Evolutionary conservation across 2,113 vertebrate genomes (phyloP).

Genomic region (Nansenia antarctica): DNA sequence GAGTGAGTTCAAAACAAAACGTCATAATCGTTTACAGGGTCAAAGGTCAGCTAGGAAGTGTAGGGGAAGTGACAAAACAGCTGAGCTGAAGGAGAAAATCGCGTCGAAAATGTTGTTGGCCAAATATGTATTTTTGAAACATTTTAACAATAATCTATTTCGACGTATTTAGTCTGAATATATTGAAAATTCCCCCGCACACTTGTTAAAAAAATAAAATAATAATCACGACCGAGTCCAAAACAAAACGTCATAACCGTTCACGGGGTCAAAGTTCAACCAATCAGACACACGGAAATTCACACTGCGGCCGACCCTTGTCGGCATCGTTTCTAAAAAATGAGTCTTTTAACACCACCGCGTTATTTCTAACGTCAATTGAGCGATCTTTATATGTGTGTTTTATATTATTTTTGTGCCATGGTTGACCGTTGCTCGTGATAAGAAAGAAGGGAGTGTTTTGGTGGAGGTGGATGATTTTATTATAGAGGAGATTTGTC

Average conservation of each 20-base stretch:
- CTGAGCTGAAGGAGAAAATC: background rate
- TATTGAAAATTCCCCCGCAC: background rate
- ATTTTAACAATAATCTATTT: background rate
- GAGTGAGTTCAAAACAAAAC: conserved; percentile 13
- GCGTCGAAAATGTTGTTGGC: background rate
- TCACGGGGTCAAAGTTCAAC: conserved; percentile 51
- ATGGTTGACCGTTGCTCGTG: conserved; percentile 28
- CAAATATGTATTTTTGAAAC: background rate
- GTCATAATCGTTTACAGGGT: conserved; percentile 49
- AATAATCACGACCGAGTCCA: background rate
- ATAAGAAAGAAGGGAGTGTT: background rate
- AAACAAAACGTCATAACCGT: conserved; percentile 52
- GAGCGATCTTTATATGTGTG: background rate
- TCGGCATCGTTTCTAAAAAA: background rate
- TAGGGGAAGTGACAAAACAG: background rate
- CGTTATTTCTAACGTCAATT: background rate
- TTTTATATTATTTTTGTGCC: background rate
- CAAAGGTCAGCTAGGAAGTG: conserved; percentile 3
- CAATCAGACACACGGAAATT: conserved; percentile 69
- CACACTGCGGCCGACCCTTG: conserved; percentile 61
- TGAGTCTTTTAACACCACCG: background rate
- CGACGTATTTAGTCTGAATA: background rate
- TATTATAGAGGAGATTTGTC: conserved; percentile 1
- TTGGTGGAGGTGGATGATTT: background rate
- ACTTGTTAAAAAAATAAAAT: background rate